phyloP scores from a whole-genome alignment of 2,888 invertebrate species.

The Cheiracanthium punctorium region DNA sequence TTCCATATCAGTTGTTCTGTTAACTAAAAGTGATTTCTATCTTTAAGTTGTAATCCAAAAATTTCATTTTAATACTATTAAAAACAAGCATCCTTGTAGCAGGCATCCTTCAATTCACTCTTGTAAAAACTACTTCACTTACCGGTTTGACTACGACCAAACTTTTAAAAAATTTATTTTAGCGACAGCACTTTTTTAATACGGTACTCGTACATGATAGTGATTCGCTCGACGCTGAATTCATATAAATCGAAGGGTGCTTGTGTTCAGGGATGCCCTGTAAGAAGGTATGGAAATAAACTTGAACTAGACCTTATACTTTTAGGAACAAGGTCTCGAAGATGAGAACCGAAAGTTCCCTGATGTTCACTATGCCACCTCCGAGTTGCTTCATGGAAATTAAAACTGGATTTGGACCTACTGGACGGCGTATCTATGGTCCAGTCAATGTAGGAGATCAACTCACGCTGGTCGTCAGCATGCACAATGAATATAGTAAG shows the following conservation, averaged over 20 bases:
- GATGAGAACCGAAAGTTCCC: constrained; percentile 90
- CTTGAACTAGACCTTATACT: constrained; percentile 33
- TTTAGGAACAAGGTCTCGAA: constrained; percentile 27
- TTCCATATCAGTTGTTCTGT: too few species aligned
- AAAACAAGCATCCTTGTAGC: too few species aligned
- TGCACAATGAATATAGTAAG: constrained; percentile 94
- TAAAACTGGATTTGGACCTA: constrained; percentile 90
- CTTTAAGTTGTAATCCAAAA: too few species aligned
- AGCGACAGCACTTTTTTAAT: too few species aligned
- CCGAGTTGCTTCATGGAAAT: constrained; percentile 98
- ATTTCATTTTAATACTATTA: too few species aligned
- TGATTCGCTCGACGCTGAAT: too few species aligned
- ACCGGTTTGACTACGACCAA: too few species aligned
- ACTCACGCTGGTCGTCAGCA: constrained; percentile 91
- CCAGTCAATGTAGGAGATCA: constrained; percentile 95
- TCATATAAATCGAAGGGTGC: not conserved
- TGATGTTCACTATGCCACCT: constrained; percentile 93
- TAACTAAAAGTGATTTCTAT: too few species aligned
- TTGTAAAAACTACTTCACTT: too few species aligned
- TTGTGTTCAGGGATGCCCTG: not conserved
- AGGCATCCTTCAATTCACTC: too few species aligned
- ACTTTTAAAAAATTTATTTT: too few species aligned
- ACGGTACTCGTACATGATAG: too few species aligned
- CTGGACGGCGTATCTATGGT: constrained; percentile 88
- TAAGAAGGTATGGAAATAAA: constrained; percentile 12